Evolutionary conservation across 2,113 vertebrate species (phyloP), one percentile per base, ranked within the genome.

Genomic region (Brachypteracias leptosomus): DNA sequence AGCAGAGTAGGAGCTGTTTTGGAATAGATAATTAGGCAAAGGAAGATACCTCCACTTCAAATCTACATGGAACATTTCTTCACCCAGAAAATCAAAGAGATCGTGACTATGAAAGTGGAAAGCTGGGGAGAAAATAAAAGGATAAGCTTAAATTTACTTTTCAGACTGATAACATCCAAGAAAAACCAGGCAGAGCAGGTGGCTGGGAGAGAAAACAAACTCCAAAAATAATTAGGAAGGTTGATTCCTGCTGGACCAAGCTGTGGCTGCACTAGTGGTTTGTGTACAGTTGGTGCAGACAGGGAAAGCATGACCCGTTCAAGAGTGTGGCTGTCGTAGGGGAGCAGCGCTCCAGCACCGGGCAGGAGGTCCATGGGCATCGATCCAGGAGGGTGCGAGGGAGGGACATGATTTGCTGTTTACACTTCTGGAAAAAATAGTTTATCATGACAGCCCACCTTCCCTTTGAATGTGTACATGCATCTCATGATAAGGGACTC

Each of bases 51-150:
- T 82, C 26, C 61, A 78, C 49, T 25, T 63, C 87, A 71, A 89
- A 91, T 57, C 57, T 62, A 7, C 0, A 0, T 6, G 13, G 65
- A 80, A 6, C 18, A 38, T 84, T 35, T 65, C 9, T 26, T 35
- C 13, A 3, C 26, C 18, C 3, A 8, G 13, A 72, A 73, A 79
- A 72, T 33, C 73, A 29, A 90, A n/a, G 57, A 55, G 33, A 29
- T 31, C 0, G 2, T 33, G 67, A 62, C 6, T 16, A 13, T 0
- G 1, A 38, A 73, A 44, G 1, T 33, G 36, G n/a, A 80, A 88
- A 40, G 15, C 29, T 35, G 26, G 35, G 28, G 33, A 92, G 63
- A 84, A 86, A 70, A 77, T 51, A 8, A 38, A 80, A 75, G n/a
- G 9, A 31, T 54, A 10, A 28, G 24, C 9, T 47, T 70, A 65